These are phyloP conservation scores for Nomada goodeniana DNA, from an alignment of 2,888 invertebrate species.

Conservation along the genomic window DNA sequence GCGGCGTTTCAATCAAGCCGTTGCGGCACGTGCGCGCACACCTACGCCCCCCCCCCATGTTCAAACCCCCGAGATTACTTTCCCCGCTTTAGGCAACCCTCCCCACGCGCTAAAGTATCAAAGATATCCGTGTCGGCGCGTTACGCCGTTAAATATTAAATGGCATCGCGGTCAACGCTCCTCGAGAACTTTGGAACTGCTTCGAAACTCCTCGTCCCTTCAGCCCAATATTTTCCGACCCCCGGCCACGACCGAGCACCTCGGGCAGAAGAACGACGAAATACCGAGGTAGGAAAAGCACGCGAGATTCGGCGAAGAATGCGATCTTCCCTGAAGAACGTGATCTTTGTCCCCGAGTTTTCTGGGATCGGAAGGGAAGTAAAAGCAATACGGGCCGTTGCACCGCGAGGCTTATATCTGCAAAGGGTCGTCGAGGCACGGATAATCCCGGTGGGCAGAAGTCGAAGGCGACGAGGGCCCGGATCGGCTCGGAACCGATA, in stretches of 20 bases:
- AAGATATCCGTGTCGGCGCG: constrained; percentile 60
- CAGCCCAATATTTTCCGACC: constrained; percentile 69
- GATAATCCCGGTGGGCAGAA: constrained; percentile 25
- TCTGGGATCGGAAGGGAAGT: background rate
- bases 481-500: constrained; percentile 61
- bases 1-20: constrained; percentile 78
- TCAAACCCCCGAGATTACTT: constrained; percentile 56
- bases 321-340: background rate
- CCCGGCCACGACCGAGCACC: constrained; percentile 59
- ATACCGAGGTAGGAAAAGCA: background rate
- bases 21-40: constrained; percentile 61
- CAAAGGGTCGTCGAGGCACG: constrained; percentile 39
- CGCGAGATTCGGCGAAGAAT: background rate
- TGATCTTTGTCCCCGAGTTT: constrained; percentile 6
- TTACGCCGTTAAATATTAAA: constrained; percentile 67
- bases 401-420: background rate
- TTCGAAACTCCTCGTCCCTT: constrained; percentile 56
- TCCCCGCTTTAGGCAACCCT: constrained; percentile 28
- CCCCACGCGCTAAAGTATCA: constrained; percentile 42
- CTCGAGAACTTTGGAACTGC: constrained; percentile 54
- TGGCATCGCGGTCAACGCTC: constrained; percentile 34
- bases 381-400: constrained; percentile 17
- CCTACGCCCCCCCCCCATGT: constrained; percentile 32
- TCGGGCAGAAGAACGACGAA: background rate
- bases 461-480: constrained; percentile 35